These are phyloP conservation scores for Elymnias hypermnestra DNA, from an alignment of 1,140 invertebrate genomes.

Conservation along the genomic window DNA sequence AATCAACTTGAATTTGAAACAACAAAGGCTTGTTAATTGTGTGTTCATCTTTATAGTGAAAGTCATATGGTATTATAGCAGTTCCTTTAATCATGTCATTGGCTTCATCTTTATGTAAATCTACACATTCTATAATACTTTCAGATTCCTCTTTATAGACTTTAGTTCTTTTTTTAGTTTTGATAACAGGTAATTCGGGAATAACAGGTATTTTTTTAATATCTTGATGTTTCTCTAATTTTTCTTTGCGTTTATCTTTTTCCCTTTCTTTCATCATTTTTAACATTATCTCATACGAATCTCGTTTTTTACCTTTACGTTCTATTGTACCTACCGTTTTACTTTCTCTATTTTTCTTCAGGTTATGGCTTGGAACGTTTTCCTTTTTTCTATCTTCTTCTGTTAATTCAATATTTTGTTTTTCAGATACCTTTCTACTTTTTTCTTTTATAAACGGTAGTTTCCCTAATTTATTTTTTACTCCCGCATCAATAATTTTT, in stretches of 20 bases:
- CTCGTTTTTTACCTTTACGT: not conserved
- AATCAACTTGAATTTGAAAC: too few species aligned
- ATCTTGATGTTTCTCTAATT: not conserved
- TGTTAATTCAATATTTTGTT: too few species aligned
- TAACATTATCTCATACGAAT: conserved; percentile 4
- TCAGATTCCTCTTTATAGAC: not conserved
- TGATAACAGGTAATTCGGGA: not conserved
- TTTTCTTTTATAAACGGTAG: too few species aligned
- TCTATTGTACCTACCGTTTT: not conserved
- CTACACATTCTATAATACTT: too few species aligned
- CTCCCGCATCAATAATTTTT: too few species aligned
- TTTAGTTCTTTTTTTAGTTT: not conserved
- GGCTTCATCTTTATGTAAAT: not conserved
- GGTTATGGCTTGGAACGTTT: too few species aligned
- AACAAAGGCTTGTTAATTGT: too few species aligned
- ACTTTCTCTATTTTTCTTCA: not conserved
- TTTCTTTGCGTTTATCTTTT: conserved; percentile 11
- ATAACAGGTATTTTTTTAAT: not conserved
- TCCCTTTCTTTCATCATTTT: conserved; percentile 16
- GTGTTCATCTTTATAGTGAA: too few species aligned
- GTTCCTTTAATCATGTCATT: conserved; percentile 25
- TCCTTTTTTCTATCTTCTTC: too few species aligned
- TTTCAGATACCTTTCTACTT: too few species aligned
- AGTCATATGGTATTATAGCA: conserved; percentile 13
- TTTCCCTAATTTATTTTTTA: too few species aligned